Evolutionary conservation across 2,888 invertebrate genomes (phyloP).

Genomic region (Rhimphoctona megacephalus): DNA sequence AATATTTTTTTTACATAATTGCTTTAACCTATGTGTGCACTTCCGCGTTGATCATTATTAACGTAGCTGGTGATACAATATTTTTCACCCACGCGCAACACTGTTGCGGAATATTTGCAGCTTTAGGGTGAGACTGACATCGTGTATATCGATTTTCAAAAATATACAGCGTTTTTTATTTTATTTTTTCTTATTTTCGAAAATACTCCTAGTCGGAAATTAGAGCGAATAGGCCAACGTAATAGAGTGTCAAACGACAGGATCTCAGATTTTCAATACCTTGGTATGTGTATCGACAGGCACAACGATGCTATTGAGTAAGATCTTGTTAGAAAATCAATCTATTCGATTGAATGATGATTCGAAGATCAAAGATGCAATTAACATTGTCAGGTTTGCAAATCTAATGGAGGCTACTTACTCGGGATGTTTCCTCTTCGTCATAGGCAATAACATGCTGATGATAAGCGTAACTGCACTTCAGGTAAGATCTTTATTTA

Average conservation of each 20-base stretch:
- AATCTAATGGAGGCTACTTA: conserved; percentile 44
- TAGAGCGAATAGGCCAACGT: conserved; percentile 19
- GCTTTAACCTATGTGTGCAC: conserved; percentile 17
- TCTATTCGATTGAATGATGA: neutral
- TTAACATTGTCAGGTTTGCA: conserved; percentile 29
- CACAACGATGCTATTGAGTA: conserved; percentile 56
- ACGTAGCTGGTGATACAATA: conserved; percentile 39
- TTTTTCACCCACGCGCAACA: conserved; percentile 52
- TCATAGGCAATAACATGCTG: conserved; percentile 46
- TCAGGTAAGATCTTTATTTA: conserved; percentile 37
- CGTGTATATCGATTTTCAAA: neutral
- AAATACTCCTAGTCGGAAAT: conserved; percentile 32
- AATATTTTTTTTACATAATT: conserved; percentile 51
- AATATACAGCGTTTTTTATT: neutral
- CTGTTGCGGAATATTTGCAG: conserved; percentile 47
- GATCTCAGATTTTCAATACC: conserved; percentile 11
- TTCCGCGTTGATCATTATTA: neutral
- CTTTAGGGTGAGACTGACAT: conserved; percentile 38
- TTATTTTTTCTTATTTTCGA: neutral
- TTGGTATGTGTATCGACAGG: conserved; percentile 36
- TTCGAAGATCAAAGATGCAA: neutral
- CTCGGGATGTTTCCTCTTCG: conserved; percentile 41
- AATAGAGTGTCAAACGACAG: neutral
- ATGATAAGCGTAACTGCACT: conserved; percentile 50
- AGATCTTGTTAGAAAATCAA: conserved; percentile 17